Conservation (phyloP, 2,888 invertebrate genomes). For the Pherbina coryleti region DNA sequence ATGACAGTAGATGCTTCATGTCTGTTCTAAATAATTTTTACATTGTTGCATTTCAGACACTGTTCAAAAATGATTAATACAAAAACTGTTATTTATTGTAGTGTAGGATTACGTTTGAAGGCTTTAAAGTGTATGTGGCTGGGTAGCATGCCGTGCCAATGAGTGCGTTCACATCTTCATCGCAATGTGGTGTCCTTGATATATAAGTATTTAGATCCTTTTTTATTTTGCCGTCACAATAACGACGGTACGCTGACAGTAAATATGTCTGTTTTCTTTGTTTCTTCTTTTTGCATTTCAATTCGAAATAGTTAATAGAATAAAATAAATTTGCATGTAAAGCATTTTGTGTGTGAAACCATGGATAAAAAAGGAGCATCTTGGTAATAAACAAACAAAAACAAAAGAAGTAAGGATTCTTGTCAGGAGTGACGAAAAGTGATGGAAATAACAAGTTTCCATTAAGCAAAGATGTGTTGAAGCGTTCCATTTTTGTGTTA, state of each 20-base stretch:
- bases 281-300: background rate
- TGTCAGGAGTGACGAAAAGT: too few species aligned
- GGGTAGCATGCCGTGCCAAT: background rate
- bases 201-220: background rate
- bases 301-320: background rate
- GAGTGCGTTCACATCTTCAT: background rate
- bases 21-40: too few species aligned
- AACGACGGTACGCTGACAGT: background rate
- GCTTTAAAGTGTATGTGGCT: background rate
- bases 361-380: background rate
- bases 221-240: background rate
- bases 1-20: too few species aligned
- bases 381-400: background rate
- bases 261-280: background rate
- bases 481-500: too few species aligned
- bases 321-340: conserved; percentile 4
- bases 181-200: background rate
- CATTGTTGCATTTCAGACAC: too few species aligned
- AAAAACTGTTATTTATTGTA: too few species aligned
- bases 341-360: background rate
- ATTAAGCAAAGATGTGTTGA: too few species aligned
- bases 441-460: too few species aligned
- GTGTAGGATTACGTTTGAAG: background rate
- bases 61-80: too few species aligned
- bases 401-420: background rate